These are phyloP conservation scores for Mactra quadrangularis DNA, from an alignment of 1,140 invertebrate species.

Conservation along the genomic window DNA sequence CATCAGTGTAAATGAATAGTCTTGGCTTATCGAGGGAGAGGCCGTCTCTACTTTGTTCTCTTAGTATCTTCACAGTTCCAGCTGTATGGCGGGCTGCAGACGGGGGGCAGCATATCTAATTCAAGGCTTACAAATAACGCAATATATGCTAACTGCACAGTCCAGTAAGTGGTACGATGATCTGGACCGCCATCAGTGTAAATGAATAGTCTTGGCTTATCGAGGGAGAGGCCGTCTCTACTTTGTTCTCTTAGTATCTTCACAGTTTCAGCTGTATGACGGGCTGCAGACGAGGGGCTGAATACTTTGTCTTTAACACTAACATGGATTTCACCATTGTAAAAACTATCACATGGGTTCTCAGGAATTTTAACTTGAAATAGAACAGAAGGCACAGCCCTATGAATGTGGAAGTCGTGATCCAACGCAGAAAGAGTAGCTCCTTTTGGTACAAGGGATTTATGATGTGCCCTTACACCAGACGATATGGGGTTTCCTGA, in stretches of 20 bases:
- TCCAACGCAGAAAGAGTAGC: neutral
- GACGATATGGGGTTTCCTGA: neutral
- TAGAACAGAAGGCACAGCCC: neutral
- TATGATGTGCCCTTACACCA: constrained; percentile 8
- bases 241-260: neutral
- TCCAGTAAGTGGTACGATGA: constrained; percentile 10
- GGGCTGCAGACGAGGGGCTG: neutral
- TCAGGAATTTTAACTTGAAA: constrained; percentile 4
- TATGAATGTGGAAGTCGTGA: constrained; percentile 9
- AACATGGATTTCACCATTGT: neutral
- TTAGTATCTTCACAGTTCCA: no score
- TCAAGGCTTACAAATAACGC: neutral
- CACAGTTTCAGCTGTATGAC: constrained; percentile 3
- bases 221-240: neutral
- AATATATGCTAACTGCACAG: neutral
- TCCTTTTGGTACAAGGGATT: neutral
- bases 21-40: neutral
- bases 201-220: neutral
- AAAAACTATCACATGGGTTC: neutral
- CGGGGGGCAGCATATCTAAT: constrained; percentile 28
- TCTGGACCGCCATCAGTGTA: constrained; percentile 37
- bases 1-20: constrained; percentile 47
- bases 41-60: no score
- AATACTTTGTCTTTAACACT: constrained; percentile 16
- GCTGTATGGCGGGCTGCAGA: no score